Evolutionary conservation across 2,113 vertebrate species (phyloP).

Genomic region (Coregonus clupeaformis): DNA sequence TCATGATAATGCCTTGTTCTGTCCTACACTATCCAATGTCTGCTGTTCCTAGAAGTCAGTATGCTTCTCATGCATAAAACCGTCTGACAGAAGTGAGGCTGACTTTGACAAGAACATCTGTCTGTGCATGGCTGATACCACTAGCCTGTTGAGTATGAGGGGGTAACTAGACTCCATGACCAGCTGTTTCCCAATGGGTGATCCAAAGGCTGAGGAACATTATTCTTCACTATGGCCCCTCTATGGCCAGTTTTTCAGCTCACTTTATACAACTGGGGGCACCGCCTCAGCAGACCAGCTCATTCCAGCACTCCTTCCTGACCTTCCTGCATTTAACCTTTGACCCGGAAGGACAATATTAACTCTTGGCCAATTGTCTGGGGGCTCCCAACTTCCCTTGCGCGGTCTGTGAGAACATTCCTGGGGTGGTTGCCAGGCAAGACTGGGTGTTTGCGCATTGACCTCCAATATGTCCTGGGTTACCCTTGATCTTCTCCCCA

Average conservation of each 20-base stretch:
- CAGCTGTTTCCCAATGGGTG: slow-evolving; percentile 51
- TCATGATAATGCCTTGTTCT: background rate
- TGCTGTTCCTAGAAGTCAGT: background rate
- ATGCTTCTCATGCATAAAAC: background rate
- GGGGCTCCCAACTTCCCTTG: slow-evolving; percentile 66
- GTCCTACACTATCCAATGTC: background rate
- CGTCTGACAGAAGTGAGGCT: slow-evolving; percentile 22
- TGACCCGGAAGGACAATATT: slow-evolving; percentile 71
- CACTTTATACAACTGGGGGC: background rate
- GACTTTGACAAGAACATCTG: slow-evolving; percentile 48
- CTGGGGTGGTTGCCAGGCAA: slow-evolving; percentile 64
- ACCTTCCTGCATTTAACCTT: slow-evolving; percentile 70
- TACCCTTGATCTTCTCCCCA: slow-evolving; percentile 64
- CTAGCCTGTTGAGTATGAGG: slow-evolving; percentile 42
- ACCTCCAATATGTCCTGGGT: slow-evolving; percentile 66
- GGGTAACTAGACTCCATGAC: slow-evolving; percentile 38
- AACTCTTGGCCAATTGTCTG: slow-evolving; percentile 72
- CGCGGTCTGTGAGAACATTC: slow-evolving; percentile 73
- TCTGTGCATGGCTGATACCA: slow-evolving; percentile 36
- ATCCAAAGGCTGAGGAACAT: slow-evolving; percentile 38
- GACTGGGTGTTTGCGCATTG: slow-evolving; percentile 62
- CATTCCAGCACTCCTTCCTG: slow-evolving; percentile 56
- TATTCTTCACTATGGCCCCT: slow-evolving; percentile 39
- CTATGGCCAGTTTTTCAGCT: slow-evolving; percentile 27
- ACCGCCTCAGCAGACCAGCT: background rate